Conservation (phyloP, 2,113 vertebrate species). For the Albula goreensis region DNA sequence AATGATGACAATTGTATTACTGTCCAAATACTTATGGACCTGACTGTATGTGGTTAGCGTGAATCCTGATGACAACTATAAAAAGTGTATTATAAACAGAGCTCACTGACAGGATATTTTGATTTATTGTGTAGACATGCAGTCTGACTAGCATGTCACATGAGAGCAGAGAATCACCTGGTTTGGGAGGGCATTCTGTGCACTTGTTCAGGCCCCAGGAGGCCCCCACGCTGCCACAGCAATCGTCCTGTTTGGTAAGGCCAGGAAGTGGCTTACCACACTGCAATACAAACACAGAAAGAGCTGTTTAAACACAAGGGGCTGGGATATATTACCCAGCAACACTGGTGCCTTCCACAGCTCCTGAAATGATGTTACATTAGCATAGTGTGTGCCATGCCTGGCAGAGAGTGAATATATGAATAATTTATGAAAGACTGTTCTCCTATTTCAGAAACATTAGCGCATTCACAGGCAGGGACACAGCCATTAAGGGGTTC, state of each 20-base stretch:
- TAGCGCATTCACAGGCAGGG: not conserved
- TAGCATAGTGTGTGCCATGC: not conserved
- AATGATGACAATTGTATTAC: too few species aligned
- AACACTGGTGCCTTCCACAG: not conserved
- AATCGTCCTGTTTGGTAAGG: constrained; percentile 86
- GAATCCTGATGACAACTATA: too few species aligned
- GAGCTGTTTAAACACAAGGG: not conserved
- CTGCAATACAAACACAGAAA: constrained; percentile 67
- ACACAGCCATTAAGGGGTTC: not conserved
- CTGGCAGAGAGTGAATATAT: not conserved
- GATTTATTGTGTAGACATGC: not conserved
- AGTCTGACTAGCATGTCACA: not conserved
- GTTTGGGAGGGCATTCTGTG: constrained; percentile 83
- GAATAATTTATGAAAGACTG: not conserved
- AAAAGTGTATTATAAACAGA: not conserved
- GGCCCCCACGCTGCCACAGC: constrained; percentile 88
- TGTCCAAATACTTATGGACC: too few species aligned
- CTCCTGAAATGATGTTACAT: not conserved
- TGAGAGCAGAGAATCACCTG: constrained; percentile 74
- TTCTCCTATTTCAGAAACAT: not conserved
- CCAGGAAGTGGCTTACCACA: constrained; percentile 86
- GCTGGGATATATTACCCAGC: not conserved
- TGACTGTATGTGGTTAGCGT: too few species aligned
- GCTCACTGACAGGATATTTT: not conserved
- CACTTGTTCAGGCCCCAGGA: constrained; percentile 87